Evolutionary conservation across 2,888 invertebrate species (phyloP), one percentile per base, ranked within the genome.

Genomic region (Tenodera sinensis): DNA sequence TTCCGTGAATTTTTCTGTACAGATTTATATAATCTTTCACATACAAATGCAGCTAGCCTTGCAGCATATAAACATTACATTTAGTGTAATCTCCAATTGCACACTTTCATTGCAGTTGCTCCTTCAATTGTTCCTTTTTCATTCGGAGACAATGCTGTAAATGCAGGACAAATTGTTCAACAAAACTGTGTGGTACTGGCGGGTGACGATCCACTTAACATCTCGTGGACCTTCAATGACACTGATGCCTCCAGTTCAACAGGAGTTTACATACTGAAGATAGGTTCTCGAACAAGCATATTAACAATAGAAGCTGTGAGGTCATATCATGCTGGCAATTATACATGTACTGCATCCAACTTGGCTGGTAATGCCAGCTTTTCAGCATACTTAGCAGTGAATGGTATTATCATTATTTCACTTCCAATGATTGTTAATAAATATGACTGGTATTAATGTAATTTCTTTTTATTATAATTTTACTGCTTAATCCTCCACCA

Each of bases 121-220:
- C 96, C 96, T 91, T 95, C 95, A 93, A 95, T 96, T 92, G 93
- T 95, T 91, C 95, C 96, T 91, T 96, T 96, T 92, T 93, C 94
- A 89, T 96, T 96, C 92, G 96, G 95, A 91, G 95, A 96, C 91
- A 94, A 94, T 91, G 95, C 95, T 89, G 94, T 95, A 90, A 95
- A 95, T 92, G 96, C 96, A 90, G 96, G 96, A 89, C 96, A 96
- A 91, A 94, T 94, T 83, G 94, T 94, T 84, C 94, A 94, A 82
- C 94, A 95, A 7, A 93, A 94, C 83, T 95, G 95, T 92, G 94
- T 94, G 83, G 93, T 95, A 81, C 94, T 95, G 82, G 95, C 95
- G 92, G 96, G 97, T 90, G 97, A 97, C 93, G 93, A 96, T 91
- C 97, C 97, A 88, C 94, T 97, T 92, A 95, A 95, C 91, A 96